These are phyloP conservation scores for Dryobotodes eremita DNA, from an alignment of 2,888 invertebrate genomes.

Conservation along the genomic window DNA sequence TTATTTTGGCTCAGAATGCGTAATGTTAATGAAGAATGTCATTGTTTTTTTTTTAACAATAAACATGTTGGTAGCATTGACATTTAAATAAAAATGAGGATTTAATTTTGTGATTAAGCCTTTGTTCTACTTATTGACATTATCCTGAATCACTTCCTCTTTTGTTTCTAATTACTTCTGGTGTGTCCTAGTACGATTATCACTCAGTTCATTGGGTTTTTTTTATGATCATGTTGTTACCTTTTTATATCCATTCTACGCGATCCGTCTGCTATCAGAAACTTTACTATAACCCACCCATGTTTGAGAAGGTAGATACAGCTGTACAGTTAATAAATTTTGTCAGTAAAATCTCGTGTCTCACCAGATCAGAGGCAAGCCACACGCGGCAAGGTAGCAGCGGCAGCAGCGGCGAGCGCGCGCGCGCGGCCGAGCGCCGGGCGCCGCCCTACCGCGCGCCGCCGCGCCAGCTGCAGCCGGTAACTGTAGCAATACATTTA, in stretches of 20 bases:
- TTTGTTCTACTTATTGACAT: not conserved
- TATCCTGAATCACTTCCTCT: not conserved
- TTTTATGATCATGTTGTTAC: not conserved
- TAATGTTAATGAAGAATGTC: not conserved
- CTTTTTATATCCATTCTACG: not conserved
- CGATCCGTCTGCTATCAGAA: too few relatives aligned
- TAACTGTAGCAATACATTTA: not conserved
- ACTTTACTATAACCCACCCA: not conserved
- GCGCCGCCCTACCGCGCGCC: constrained; percentile 83
- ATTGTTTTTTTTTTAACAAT: not conserved
- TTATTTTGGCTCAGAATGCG: not conserved
- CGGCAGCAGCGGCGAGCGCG: constrained; percentile 68
- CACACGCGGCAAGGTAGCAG: constrained; percentile 82
- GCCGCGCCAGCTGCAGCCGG: constrained; percentile 72
- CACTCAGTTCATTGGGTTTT: too few relatives aligned
- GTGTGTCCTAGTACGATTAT: not conserved
- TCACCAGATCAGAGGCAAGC: constrained; percentile 71
- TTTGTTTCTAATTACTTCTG: not conserved
- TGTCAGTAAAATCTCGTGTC: not conserved
- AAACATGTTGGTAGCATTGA: not conserved
- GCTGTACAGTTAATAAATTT: not conserved
- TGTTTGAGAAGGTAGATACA: not conserved
- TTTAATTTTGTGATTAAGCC: not conserved
- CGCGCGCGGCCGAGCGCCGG: constrained; percentile 70
- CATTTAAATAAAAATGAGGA: not conserved